A percentile compares a stretch with the other conserved stretches of the same genome.
Evolutionary conservation across 2,888 invertebrate species (phyloP).

Genomic region (Lamellibrachia columna): DNA sequence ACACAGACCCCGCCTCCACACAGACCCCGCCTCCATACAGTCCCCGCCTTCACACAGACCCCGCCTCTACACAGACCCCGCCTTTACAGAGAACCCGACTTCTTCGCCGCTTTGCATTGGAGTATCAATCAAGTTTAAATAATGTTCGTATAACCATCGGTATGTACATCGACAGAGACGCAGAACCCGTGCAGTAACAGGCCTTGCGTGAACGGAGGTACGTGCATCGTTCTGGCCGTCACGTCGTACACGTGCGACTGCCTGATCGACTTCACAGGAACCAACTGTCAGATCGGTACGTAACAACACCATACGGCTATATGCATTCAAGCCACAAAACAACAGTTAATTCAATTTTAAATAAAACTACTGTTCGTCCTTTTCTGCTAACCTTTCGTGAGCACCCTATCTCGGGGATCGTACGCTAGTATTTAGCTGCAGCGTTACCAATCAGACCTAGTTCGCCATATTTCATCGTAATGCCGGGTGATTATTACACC

Average conservation of each 20-base stretch:
- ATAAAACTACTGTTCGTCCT: too few relatives aligned
- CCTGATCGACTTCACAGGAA: background rate
- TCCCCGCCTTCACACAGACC: background rate
- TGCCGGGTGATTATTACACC: too few relatives aligned
- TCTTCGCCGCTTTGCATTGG: too few relatives aligned
- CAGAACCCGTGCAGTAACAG: background rate
- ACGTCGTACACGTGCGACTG: conserved; percentile 11
- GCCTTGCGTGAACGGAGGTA: background rate
- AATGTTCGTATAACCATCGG: background rate
- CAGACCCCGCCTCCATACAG: background rate
- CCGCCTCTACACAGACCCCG: background rate
- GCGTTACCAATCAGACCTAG: too few relatives aligned
- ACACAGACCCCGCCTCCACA: background rate
- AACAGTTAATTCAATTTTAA: too few relatives aligned
- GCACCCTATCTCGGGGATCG: too few relatives aligned
- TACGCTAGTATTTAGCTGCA: too few relatives aligned
- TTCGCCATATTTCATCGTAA: too few relatives aligned
- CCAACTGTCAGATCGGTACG: background rate
- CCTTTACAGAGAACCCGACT: too few relatives aligned
- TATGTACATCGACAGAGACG: background rate
- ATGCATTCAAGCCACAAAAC: too few relatives aligned
- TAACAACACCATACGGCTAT: too few relatives aligned
- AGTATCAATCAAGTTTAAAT: background rate
- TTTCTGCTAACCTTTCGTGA: too few relatives aligned
- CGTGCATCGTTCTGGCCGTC: background rate